These are phyloP conservation scores for Coregonus sp. DNA, from an alignment of 2,797 vertebrate species.

Conservation along the genomic window DNA sequence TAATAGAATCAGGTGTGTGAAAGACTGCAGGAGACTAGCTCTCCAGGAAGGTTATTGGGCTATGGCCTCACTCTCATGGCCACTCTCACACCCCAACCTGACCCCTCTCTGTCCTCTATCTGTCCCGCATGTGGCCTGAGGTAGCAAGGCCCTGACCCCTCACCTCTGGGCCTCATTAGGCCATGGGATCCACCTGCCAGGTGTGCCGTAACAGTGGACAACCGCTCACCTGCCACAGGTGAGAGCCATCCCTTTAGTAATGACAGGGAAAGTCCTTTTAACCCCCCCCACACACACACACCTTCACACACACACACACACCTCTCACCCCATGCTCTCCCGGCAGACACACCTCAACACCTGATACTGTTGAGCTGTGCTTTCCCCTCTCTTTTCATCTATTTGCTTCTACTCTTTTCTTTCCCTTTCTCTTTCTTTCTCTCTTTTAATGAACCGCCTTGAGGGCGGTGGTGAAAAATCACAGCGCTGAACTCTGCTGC, in stretches of 20 bases:
- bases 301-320: slow-evolving; percentile 26
- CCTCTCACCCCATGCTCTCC: slow-evolving; percentile 46
- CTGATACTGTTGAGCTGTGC: slow-evolving; percentile 68
- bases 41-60: too few relatives aligned
- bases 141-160: slow-evolving; percentile 34
- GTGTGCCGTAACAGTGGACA: slow-evolving; percentile 41
- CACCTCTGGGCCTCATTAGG: slow-evolving; percentile 42
- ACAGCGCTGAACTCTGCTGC: slow-evolving; percentile 23
- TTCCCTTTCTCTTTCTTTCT: slow-evolving; percentile 27
- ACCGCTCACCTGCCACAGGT: slow-evolving; percentile 51
- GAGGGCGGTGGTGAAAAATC: slow-evolving; percentile 39
- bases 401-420: slow-evolving; percentile 36
- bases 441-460: slow-evolving; percentile 50
- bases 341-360: slow-evolving; percentile 62
- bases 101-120: slow-evolving; percentile 1
- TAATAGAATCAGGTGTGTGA: too few relatives aligned
- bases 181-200: slow-evolving; percentile 29
- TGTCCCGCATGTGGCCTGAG: slow-evolving; percentile 25
- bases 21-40: too few relatives aligned
- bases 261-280: slow-evolving; percentile 17
- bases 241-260: slow-evolving; percentile 42
- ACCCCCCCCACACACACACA: slow-evolving; percentile 6
- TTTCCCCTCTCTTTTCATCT: slow-evolving; percentile 62
- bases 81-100: too few relatives aligned
- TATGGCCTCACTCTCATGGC: too few relatives aligned